Base-by-base conservation (phyloP, 2,113 vertebrate genomes). In the Nyctibius bracteatus region DNA sequence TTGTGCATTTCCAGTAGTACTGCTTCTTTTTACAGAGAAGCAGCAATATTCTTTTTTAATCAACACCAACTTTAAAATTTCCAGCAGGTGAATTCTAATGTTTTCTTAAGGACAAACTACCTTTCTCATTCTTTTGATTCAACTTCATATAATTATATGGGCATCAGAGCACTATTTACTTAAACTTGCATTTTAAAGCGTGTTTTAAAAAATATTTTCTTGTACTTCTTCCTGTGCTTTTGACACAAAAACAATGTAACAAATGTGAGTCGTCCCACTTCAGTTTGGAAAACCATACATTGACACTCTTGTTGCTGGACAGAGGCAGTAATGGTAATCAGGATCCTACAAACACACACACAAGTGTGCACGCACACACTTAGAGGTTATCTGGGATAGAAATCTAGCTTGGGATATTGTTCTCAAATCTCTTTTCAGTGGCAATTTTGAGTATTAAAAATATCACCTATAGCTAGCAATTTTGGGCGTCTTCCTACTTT, bases 291-390 rank as follows among this genome's bases (percentile, higher is more conserved):
- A 94, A 88, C 7, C 33, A 51, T 10, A 24, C 14, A 47, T 1
- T 37, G 57, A 62, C 22, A 44, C 8, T 58, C 17, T 1, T 1
- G 1, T 13, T 35, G 24, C 59, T 67, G 37, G 22, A 80, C 82
- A 83, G 1, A 31, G 35, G 63, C 33, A 57, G 27, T 25, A 66
- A 72, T 30, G 35, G 31, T 66, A 52, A 78, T 37, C 9, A 11
- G 46, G 24, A 80, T 63, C 33, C 57, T 63, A 82, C 19, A 70
- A 15, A 88, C 19, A 35, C 10, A 35, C 10, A 43, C 19, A 39
- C 3, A 19, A 55, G 41, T 0, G 0, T 3, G 5, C 16, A 35
- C 3, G 2, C 49, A n/a, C 9, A 63, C 23, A 35, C 15, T 22
- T 14, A 22, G 10, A 71, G 12, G 33, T 8, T 41, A 72, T 7